Evolutionary conservation across 2,113 vertebrate genomes (phyloP).

Genomic region (Antigone vipio): DNA sequence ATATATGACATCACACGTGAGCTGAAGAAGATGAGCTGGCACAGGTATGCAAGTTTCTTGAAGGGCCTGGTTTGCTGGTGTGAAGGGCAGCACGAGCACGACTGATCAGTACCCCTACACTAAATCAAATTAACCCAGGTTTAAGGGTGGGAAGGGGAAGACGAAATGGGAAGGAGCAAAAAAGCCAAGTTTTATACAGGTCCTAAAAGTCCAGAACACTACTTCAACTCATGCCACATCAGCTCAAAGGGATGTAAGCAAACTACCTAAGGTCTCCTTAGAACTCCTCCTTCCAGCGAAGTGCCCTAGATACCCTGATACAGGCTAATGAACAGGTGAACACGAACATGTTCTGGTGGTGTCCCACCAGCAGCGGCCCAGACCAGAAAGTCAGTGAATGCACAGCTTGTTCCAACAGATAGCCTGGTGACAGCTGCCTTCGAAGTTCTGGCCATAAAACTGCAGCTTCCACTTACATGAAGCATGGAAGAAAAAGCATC

Average conservation of each 20-base stretch:
- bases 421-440: background rate
- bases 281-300: background rate
- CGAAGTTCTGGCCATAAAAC: background rate
- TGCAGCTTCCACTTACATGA: background rate
- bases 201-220: background rate
- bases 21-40: background rate
- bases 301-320: background rate
- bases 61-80: background rate
- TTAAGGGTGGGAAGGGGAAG: background rate
- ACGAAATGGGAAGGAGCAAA: background rate
- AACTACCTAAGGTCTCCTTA: background rate
- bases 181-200: background rate
- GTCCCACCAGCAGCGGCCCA: background rate
- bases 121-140: background rate
- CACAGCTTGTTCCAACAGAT: background rate
- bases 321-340: background rate
- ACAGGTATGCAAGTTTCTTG: background rate
- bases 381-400: background rate
- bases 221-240: rapidly evolving
- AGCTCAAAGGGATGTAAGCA: background rate
- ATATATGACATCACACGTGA: rapidly evolving
- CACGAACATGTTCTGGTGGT: background rate
- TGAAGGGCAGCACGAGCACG: rapidly evolving
- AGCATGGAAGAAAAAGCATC: background rate
- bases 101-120: background rate